Evolutionary conservation across 2,797 vertebrate genomes (phyloP).

Genomic region (Tamandua tetradactyla): DNA sequence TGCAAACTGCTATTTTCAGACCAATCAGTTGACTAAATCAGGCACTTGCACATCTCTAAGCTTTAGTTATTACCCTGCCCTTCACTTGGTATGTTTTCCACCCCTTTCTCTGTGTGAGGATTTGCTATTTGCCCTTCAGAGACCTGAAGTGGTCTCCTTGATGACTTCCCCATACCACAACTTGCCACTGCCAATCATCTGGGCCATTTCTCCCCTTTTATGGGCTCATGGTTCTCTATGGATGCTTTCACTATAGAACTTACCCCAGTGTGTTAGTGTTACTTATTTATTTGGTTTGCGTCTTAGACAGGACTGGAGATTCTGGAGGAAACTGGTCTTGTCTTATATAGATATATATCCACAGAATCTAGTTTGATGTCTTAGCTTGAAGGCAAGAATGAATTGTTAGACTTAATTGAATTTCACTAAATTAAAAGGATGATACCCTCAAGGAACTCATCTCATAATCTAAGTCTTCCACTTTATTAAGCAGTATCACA

Average conservation of each 20-base stretch:
- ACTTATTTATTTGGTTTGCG: neutral
- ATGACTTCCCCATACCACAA: neutral
- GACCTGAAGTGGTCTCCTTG: neutral
- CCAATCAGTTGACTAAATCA: neutral
- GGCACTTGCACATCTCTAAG: neutral
- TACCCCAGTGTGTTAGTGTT: neutral
- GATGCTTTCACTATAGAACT: neutral
- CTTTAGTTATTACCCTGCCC: neutral
- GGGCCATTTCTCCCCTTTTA: neutral
- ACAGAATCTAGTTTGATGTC: neutral
- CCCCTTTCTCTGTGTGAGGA: neutral
- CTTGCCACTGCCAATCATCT: neutral
- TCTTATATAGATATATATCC: neutral
- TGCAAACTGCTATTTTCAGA: neutral
- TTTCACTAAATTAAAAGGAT: slow-evolving; percentile 48
- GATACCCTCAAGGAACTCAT: neutral
- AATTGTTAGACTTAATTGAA: slow-evolving; percentile 42
- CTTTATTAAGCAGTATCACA: neutral
- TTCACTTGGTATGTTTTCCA: neutral
- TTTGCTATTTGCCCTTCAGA: neutral
- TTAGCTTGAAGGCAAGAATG: neutral
- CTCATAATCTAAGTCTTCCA: neutral
- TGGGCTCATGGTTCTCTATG: neutral
- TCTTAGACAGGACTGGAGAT: neutral
- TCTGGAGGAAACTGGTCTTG: neutral